Conservation (phyloP, 2,113 vertebrate genomes). For the Dipodomys ordii region DNA sequence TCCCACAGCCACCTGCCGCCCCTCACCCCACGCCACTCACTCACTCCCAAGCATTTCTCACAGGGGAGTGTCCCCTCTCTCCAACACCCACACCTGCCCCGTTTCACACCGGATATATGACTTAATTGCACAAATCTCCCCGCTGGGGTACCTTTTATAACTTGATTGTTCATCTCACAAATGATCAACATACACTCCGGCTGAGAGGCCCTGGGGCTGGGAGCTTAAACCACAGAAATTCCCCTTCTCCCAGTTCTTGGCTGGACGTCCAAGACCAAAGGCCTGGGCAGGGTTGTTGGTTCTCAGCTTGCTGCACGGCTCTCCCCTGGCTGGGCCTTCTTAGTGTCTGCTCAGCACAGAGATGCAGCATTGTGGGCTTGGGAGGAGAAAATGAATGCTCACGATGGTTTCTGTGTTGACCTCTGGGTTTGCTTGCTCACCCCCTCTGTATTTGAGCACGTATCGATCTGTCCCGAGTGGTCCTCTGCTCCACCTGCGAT, state of each 20-base stretch:
- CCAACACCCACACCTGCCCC: too few relatives aligned
- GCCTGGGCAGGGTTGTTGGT: background rate
- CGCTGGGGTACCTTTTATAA: background rate
- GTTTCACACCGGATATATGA: background rate
- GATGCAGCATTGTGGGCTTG: too few relatives aligned
- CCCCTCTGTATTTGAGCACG: too few relatives aligned
- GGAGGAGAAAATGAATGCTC: too few relatives aligned
- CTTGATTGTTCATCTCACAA: background rate
- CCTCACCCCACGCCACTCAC: background rate
- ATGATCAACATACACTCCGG: background rate
- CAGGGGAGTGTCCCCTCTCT: too few relatives aligned
- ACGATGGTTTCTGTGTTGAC: too few relatives aligned
- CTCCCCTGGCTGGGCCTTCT: background rate
- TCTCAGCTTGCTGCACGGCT: background rate
- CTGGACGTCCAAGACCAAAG: too few relatives aligned
- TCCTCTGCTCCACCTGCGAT: too few relatives aligned
- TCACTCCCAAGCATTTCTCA: background rate
- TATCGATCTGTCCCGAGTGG: too few relatives aligned
- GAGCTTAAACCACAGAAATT: background rate
- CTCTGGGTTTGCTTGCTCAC: too few relatives aligned
- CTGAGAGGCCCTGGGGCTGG: too few relatives aligned
- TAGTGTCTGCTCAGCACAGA: too few relatives aligned
- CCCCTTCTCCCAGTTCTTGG: background rate
- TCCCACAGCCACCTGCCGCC: background rate
- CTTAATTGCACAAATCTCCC: background rate